Conservation (phyloP, 2,797 vertebrate species). For the Diplodus sargus region DNA sequence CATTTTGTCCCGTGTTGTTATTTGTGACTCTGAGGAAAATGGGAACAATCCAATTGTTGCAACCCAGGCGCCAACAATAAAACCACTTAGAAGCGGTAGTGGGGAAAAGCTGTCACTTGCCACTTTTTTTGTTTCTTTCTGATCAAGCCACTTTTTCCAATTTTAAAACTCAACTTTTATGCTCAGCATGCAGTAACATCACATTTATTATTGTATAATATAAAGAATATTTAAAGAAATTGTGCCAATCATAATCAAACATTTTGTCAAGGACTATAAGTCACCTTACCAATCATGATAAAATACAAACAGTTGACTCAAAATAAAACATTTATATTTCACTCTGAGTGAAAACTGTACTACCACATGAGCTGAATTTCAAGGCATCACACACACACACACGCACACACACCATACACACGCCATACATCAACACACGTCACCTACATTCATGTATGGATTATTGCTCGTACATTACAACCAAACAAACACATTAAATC, state of each 20-base stretch:
- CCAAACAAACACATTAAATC: constrained; percentile 26
- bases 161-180: neutral
- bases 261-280: neutral
- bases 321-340: constrained; percentile 17
- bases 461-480: constrained; percentile 11
- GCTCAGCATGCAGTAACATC: neutral
- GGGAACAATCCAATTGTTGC: no score
- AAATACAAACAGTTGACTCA: neutral
- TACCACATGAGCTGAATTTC: constrained; percentile 7
- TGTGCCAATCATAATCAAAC: neutral
- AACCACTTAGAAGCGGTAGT: no score
- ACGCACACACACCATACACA: constrained; percentile 9
- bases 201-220: neutral
- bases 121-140: neutral
- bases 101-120: no score
- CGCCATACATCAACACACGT: neutral
- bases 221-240: neutral
- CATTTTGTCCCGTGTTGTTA: no score
- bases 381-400: constrained; percentile 19
- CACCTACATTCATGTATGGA: constrained; percentile 25
- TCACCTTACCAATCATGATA: neutral
- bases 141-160: neutral
- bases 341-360: neutral
- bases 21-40: no score
- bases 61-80: no score